phyloP scores from a whole-genome alignment of 2,797 vertebrate species.

The Pseudochirops corinnae region DNA sequence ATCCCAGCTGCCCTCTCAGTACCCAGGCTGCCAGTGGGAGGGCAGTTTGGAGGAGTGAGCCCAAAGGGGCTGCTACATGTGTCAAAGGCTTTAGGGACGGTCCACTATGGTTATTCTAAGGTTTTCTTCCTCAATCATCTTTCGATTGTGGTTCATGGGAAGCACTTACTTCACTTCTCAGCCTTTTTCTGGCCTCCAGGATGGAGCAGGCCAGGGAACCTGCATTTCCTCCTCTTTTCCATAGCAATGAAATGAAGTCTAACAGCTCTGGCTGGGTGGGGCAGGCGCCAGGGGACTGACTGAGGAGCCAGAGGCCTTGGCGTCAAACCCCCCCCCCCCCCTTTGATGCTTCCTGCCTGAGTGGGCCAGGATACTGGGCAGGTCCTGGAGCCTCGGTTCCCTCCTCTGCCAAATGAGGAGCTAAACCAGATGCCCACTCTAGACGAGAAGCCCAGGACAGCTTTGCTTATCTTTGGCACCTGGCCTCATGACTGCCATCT shows the following conservation, averaged over 20 bases:
- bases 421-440: neutral
- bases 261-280: neutral
- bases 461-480: neutral
- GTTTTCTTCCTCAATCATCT: too few species aligned
- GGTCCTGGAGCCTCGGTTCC: neutral
- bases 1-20: too few species aligned
- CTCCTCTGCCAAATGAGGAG: neutral
- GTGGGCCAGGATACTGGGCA: neutral
- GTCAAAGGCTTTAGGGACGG: too few species aligned
- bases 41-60: too few species aligned
- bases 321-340: too few species aligned
- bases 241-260: neutral
- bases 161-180: too few species aligned
- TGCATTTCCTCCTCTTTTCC: neutral
- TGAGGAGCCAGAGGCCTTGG: too few species aligned
- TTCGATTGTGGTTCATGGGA: neutral
- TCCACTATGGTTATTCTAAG: too few species aligned
- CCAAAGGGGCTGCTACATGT: too few species aligned
- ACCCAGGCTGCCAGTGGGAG: neutral
- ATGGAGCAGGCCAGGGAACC: neutral
- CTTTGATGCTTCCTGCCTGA: neutral
- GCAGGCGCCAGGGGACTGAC: too few species aligned
- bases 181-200: too few species aligned
- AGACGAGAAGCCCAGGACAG: neutral
- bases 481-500: neutral